Evolutionary conservation across 2,113 vertebrate species (phyloP).

Genomic region (Micronycteris hirsuta): DNA sequence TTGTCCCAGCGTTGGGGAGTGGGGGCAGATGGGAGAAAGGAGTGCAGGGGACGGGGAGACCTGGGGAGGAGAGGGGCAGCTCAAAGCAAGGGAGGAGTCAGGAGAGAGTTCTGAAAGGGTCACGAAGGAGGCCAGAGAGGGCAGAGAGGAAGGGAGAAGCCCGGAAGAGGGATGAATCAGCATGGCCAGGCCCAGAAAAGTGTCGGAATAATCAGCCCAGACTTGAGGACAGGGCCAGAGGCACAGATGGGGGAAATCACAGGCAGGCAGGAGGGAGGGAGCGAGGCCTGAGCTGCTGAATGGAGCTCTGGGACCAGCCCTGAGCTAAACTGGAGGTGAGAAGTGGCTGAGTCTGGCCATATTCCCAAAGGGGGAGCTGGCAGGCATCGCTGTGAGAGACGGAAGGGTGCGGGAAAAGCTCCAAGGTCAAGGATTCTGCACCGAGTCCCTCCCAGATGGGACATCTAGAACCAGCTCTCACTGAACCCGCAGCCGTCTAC

Average conservation of each 20-base stretch:
- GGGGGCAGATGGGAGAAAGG: neutral
- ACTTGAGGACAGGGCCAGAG: neutral
- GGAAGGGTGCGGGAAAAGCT: neutral
- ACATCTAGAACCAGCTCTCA: neutral
- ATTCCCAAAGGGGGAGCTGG: neutral
- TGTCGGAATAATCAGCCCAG: neutral
- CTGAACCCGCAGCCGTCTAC: neutral
- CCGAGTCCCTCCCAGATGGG: neutral
- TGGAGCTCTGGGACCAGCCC: neutral
- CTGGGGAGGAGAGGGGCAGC: neutral
- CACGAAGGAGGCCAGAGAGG: neutral
- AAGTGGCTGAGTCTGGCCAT: neutral
- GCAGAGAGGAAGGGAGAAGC: neutral
- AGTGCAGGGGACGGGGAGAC: neutral
- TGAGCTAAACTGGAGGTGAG: neutral
- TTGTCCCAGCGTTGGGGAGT: neutral
- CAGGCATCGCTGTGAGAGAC: neutral
- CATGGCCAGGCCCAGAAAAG: neutral
- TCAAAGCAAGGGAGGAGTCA: too few species aligned
- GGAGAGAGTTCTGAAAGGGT: neutral
- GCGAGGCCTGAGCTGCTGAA: neutral
- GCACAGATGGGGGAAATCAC: neutral
- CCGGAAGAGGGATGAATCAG: neutral
- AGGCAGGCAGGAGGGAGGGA: neutral
- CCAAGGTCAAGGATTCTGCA: neutral